Evolutionary conservation across 2,797 vertebrate species (phyloP).

Genomic region (Hoplostethus atlanticus): DNA sequence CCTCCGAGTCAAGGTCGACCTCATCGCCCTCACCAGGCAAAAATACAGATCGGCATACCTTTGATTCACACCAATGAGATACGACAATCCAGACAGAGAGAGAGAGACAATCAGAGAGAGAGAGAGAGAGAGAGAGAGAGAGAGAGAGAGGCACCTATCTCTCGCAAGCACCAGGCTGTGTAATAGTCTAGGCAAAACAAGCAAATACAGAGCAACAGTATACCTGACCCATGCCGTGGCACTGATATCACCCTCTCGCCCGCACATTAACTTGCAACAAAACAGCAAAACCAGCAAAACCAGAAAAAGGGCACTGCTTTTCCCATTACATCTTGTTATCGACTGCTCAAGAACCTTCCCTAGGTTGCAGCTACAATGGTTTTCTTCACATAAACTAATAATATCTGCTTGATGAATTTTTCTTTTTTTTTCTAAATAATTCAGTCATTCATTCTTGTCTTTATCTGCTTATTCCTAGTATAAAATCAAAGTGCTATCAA

Average conservation of each 20-base stretch:
- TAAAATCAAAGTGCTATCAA: too few species aligned
- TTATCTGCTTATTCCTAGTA: too few species aligned
- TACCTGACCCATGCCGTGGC: not conserved
- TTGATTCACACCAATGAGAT: slow-evolving; percentile 16
- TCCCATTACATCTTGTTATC: not conserved
- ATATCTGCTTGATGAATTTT: not conserved
- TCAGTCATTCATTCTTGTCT: too few species aligned
- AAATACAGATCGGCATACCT: slow-evolving; percentile 10
- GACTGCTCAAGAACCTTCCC: not conserved
- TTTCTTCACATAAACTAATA: not conserved
- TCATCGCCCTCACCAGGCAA: not conserved
- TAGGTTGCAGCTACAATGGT: not conserved
- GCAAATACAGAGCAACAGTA: slow-evolving; percentile 26
- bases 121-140: not conserved
- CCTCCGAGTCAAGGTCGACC: slow-evolving; percentile 23
- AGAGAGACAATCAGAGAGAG: not conserved
- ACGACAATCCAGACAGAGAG: not conserved
- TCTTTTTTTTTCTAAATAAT: too few species aligned
- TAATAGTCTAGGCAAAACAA: slow-evolving; percentile 42
- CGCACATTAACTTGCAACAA: slow-evolving; percentile 22
- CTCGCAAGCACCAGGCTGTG: not conserved
- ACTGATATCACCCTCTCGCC: slow-evolving; percentile 5
- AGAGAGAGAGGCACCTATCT: not conserved
- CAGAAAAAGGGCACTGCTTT: not conserved
- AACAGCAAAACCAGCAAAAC: slow-evolving; percentile 12